phyloP scores from a whole-genome alignment of 2,797 vertebrate species.

The Danio kyathit region DNA sequence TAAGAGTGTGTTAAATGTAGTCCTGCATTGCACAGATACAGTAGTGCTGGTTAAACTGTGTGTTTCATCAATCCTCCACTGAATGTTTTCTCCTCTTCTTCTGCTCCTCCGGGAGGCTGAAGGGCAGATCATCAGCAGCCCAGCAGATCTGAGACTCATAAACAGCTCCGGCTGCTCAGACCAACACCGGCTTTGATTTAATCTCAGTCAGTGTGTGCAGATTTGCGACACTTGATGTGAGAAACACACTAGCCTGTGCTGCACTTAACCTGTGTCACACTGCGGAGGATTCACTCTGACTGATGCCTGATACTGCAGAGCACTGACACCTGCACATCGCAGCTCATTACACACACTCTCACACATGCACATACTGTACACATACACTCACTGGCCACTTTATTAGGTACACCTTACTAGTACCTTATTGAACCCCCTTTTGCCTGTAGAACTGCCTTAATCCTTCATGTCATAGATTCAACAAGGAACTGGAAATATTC shows the following conservation, averaged over 20 bases:
- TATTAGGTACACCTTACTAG: too few relatives aligned
- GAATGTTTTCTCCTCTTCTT: neutral
- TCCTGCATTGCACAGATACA: too few relatives aligned
- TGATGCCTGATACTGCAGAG: slow-evolving; percentile 54
- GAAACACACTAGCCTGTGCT: slow-evolving; percentile 73
- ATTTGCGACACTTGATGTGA: slow-evolving; percentile 71
- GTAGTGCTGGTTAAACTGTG: neutral
- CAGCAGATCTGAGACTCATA: slow-evolving; percentile 61
- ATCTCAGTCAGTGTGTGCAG: slow-evolving; percentile 70
- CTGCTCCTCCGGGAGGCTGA: neutral
- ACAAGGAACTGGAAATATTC: too few relatives aligned
- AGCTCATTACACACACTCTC: slow-evolving; percentile 68
- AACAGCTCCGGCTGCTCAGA: slow-evolving; percentile 64
- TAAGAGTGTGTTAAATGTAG: too few relatives aligned
- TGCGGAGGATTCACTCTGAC: slow-evolving; percentile 68
- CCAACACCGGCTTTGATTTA: slow-evolving; percentile 68
- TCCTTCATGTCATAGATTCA: too few relatives aligned
- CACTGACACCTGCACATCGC: slow-evolving; percentile 66
- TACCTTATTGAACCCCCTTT: too few relatives aligned
- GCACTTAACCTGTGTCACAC: slow-evolving; percentile 75
- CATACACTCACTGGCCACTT: too few relatives aligned
- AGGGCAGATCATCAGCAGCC: neutral
- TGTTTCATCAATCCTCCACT: neutral
- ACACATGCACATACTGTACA: too few relatives aligned
- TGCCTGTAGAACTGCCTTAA: too few relatives aligned